Percentiles rank a stretch among this genome's conserved stretches.
phyloP scores from a whole-genome alignment of 2,113 vertebrate genomes.

The Brienomyrus longianalis region DNA sequence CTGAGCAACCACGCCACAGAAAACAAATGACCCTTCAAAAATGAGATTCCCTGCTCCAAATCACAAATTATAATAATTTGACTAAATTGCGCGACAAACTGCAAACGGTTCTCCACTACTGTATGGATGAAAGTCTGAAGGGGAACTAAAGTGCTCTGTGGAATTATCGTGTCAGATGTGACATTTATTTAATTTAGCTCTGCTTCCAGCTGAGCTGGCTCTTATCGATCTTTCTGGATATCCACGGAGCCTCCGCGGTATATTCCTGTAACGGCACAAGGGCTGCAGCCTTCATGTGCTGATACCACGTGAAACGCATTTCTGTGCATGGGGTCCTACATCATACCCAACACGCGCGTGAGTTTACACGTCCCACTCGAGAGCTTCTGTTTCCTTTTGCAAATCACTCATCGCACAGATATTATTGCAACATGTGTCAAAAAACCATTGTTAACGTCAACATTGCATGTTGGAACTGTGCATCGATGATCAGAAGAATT shows the following conservation, averaged over 20 bases:
- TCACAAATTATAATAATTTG: background rate
- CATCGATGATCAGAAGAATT: background rate
- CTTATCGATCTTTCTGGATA: conserved; percentile 1
- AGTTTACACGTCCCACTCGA: background rate
- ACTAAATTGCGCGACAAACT: background rate
- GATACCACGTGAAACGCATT: background rate
- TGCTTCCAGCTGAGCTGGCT: background rate
- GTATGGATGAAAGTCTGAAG: background rate
- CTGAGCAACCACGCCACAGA: background rate
- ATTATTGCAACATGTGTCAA: background rate
- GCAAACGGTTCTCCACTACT: background rate
- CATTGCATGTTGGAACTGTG: background rate
- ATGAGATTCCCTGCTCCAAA: background rate
- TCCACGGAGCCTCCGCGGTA: background rate
- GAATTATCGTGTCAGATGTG: conserved; percentile 3
- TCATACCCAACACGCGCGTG: background rate
- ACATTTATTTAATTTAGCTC: conserved; percentile 18
- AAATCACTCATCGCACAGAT: background rate
- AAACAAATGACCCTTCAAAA: background rate
- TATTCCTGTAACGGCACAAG: background rate
- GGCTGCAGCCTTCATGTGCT: background rate
- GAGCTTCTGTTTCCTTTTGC: background rate
- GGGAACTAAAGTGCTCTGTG: conserved; percentile 2
- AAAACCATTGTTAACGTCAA: background rate
- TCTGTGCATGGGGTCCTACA: background rate